Evolutionary conservation across 2,888 invertebrate genomes (phyloP).

Genomic region (Microctonus aethiopoides): DNA sequence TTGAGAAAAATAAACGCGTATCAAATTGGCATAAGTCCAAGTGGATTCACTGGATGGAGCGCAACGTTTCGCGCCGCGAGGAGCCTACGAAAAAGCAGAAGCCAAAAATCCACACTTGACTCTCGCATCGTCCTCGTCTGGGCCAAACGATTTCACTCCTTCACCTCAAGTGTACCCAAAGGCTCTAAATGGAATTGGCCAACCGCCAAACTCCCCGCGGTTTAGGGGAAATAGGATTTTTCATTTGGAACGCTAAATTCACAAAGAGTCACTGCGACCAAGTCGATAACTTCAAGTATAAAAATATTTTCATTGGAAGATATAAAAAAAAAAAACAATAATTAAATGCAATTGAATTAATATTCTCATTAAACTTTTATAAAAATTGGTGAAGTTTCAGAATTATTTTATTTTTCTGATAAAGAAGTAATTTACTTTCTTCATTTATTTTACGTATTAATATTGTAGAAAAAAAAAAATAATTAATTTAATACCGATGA

Average conservation of each 20-base stretch:
- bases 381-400: too few relatives aligned
- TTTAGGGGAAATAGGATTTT: constrained; percentile 53
- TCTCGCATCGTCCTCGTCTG: constrained; percentile 31
- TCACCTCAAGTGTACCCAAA: constrained; percentile 41
- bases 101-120: constrained; percentile 36
- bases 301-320: background rate
- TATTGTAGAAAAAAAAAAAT: too few relatives aligned
- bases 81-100: constrained; percentile 45
- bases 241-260: constrained; percentile 50
- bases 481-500: too few relatives aligned
- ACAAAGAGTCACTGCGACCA: constrained; percentile 23
- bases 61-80: constrained; percentile 43
- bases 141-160: constrained; percentile 35
- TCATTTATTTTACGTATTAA: too few relatives aligned
- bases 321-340: background rate
- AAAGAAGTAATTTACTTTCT: too few relatives aligned
- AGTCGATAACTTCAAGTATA: constrained; percentile 8
- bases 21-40: constrained; percentile 54
- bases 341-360: background rate
- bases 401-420: too few relatives aligned
- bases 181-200: constrained; percentile 53
- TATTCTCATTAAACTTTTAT: too few relatives aligned
- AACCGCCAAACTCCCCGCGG: constrained; percentile 48
- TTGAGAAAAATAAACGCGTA: constrained; percentile 17
- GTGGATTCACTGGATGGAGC: constrained; percentile 38